Base-by-base conservation (phyloP, 2,888 invertebrate genomes). In the Microplitis manilae region DNA sequence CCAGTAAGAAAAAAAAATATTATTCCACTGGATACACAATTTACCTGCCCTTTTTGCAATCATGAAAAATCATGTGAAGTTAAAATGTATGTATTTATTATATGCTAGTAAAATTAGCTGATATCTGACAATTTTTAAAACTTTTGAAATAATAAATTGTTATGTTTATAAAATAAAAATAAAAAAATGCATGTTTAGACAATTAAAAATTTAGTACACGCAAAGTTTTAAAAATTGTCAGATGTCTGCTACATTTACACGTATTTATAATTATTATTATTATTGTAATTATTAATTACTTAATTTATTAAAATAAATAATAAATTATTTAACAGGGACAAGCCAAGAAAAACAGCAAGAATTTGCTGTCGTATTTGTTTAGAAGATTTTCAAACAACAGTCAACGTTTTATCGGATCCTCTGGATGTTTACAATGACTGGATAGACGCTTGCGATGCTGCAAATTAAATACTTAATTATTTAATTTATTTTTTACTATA, bases 391-490 rank as follows among this genome's bases (percentile, higher is more conserved):
- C 98, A 98, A 90, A 97, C 98, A 0, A 94, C 94, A 59, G 97
- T 98, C 78, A 98, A 97, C 90, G 96, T 96, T 87, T 91, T 99
- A 79, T 98, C 98, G 13, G 98, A 99, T 90, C 95, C 98, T 1
- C 95, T 99, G 83, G 98, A 99, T 92, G 98, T 98, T 9, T 99
- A 98, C 90, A 98, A 98, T 90, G 98, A 98, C 89, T 99, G 98
- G 98, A 98, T 98, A 79, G 98, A 99, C 92, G 98, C 98, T 0
- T 98, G 98, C 91, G 98, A 99, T 92, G 93, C 93, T 83, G 97
- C 97, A 73, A 99, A 97, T 89, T 94, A 90, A 91, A 75, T 17
- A 30, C 41, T 50, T 62, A 62, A 17, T n/a, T 20, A 15, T 8
- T 62, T 15, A 62, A 50, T 50, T 13, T 50, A 0, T 9, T 50